Conservation (phyloP, 2,888 invertebrate species). For the Melanotus villosus region DNA sequence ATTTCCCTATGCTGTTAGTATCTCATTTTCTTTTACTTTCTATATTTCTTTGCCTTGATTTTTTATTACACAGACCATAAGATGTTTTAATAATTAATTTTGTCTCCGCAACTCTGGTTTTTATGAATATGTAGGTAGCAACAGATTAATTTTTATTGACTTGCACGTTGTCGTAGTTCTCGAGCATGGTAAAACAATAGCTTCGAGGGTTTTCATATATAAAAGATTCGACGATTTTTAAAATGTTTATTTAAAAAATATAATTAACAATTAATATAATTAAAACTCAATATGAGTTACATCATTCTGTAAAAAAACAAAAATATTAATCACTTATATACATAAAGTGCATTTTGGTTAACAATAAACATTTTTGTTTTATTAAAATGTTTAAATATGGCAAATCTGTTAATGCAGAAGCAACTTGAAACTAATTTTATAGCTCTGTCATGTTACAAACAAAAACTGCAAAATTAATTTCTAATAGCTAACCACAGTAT, state of each 20-base stretch:
- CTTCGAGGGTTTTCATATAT: too few relatives aligned
- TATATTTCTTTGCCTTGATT: not conserved
- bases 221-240: constrained; percentile 1
- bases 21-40: too few relatives aligned
- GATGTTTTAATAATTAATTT: too few relatives aligned
- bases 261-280: constrained; percentile 42
- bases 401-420: constrained; percentile 12
- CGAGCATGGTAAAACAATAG: too few relatives aligned
- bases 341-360: constrained; percentile 44
- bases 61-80: too few relatives aligned
- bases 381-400: constrained; percentile 26
- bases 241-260: constrained; percentile 36
- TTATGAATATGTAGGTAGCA: too few relatives aligned
- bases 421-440: constrained; percentile 3
- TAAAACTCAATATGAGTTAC: constrained; percentile 50
- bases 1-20: too few relatives aligned
- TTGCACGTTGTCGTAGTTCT: too few relatives aligned
- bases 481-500: not conserved
- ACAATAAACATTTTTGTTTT: constrained; percentile 27
- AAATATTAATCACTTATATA: constrained; percentile 37
- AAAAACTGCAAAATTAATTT: constrained; percentile 1
- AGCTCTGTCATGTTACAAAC: not conserved
- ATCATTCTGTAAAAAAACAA: constrained; percentile 31
- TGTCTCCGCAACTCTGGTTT: too few relatives aligned
- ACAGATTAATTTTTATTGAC: too few relatives aligned